Evolutionary conservation across 1,140 invertebrate genomes (phyloP).

Genomic region (Drosophila parabipectinata): DNA sequence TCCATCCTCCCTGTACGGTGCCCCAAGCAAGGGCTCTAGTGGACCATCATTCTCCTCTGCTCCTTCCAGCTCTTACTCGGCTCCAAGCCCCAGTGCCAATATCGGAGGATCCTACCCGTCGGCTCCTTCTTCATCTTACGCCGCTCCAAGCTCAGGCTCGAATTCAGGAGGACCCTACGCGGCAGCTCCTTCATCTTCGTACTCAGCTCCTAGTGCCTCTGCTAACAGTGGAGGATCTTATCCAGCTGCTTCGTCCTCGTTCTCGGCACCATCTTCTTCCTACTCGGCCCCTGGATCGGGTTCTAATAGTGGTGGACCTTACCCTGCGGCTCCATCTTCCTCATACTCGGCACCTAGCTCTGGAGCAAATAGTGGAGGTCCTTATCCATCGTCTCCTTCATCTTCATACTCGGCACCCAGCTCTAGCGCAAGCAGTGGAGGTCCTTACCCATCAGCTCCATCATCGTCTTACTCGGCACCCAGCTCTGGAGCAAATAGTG

Average conservation of each 20-base stretch:
- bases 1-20: conserved; percentile 70
- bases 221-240: conserved; percentile 41
- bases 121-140: conserved; percentile 74
- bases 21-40: conserved; percentile 37
- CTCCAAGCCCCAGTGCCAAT: conserved; percentile 47
- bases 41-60: conserved; percentile 40
- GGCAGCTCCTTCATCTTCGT: conserved; percentile 48
- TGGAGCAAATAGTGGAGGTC: conserved; percentile 30
- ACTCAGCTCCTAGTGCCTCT: conserved; percentile 33
- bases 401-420: conserved; percentile 72
- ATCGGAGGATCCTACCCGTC: conserved; percentile 45
- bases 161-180: conserved; percentile 54
- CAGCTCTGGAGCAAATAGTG: conserved; percentile 21
- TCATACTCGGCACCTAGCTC: conserved; percentile 57
- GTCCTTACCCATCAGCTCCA: conserved; percentile 46
- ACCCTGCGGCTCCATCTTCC: conserved; percentile 70
- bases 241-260: conserved; percentile 45
- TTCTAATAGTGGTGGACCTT: conserved; percentile 79
- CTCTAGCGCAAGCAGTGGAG: conserved; percentile 24
- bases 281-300: conserved; percentile 34
- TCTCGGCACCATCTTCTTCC: conserved; percentile 48
- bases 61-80: conserved; percentile 53
- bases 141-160: conserved; percentile 36
- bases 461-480: conserved; percentile 51
- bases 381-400: conserved; percentile 42